Conservation (phyloP, 2,888 invertebrate species). For the Leptopilina drosophilae region DNA sequence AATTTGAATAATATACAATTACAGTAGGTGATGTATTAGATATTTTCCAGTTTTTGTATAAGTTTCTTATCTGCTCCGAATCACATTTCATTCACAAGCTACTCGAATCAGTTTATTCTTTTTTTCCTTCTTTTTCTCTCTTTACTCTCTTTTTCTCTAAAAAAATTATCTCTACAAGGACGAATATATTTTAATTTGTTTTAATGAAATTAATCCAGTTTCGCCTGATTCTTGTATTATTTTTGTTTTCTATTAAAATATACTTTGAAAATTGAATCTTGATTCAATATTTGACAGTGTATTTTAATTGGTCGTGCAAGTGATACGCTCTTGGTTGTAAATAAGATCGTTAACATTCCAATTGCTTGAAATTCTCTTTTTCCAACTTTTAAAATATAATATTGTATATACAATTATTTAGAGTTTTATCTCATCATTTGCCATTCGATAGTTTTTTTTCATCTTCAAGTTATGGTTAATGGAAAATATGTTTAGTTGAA, state of each 20-base stretch:
- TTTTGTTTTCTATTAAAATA: background rate
- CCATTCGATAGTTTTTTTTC: background rate
- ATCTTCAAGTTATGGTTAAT: background rate
- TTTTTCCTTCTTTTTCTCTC: background rate
- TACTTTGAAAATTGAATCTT: background rate
- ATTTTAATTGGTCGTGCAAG: constrained; percentile 10
- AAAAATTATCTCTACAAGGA: constrained; percentile 1
- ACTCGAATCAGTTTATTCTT: background rate
- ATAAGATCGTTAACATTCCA: constrained; percentile 22
- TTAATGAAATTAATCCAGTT: constrained; percentile 25
- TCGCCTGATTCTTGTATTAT: background rate
- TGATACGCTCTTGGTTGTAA: constrained; percentile 7
- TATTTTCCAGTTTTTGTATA: background rate
- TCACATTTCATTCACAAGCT: background rate
- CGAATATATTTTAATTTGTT: constrained; percentile 19
- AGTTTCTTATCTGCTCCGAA: background rate
- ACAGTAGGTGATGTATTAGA: too few species aligned
- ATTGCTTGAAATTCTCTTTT: background rate
- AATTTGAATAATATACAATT: too few species aligned
- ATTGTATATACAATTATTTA: constrained; percentile 13
- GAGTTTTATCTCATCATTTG: background rate
- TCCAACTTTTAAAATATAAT: constrained; percentile 15
- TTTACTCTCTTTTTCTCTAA: background rate
- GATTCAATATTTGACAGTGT: constrained; percentile 9
- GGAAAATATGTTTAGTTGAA: background rate